phyloP scores from a whole-genome alignment of 2,113 vertebrate genomes.

The Gymnogyps californianus region DNA sequence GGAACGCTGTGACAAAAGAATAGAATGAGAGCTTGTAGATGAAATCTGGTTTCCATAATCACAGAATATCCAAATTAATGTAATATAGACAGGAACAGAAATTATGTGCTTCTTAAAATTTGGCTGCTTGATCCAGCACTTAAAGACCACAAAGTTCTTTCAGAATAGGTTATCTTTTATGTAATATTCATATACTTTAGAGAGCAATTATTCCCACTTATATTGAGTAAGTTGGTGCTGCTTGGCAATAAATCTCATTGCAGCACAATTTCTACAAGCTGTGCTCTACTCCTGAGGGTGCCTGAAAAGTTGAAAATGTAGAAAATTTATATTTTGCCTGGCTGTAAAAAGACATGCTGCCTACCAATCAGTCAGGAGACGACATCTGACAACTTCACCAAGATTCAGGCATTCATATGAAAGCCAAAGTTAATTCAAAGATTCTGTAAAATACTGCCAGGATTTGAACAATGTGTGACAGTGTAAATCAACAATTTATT shows the following conservation, averaged over 20 bases:
- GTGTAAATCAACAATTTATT: neutral
- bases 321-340: neutral
- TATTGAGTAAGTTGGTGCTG: neutral
- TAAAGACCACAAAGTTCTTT: neutral
- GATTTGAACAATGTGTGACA: neutral
- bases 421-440: neutral
- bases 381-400: neutral
- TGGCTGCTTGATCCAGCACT: neutral
- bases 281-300: neutral
- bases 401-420: neutral
- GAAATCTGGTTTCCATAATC: neutral
- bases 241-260: neutral
- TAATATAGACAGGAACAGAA: neutral
- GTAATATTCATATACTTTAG: neutral
- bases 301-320: neutral
- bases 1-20: neutral
- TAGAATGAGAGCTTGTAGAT: neutral
- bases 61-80: neutral
- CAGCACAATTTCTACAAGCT: neutral
- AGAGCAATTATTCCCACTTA: neutral
- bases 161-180: neutral
- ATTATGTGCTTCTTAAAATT: neutral
- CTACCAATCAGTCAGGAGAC: neutral
- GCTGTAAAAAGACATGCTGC: neutral
- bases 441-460: neutral